Evolutionary conservation across 2,113 vertebrate species (phyloP).

Genomic region (Hydropotes inermis): DNA sequence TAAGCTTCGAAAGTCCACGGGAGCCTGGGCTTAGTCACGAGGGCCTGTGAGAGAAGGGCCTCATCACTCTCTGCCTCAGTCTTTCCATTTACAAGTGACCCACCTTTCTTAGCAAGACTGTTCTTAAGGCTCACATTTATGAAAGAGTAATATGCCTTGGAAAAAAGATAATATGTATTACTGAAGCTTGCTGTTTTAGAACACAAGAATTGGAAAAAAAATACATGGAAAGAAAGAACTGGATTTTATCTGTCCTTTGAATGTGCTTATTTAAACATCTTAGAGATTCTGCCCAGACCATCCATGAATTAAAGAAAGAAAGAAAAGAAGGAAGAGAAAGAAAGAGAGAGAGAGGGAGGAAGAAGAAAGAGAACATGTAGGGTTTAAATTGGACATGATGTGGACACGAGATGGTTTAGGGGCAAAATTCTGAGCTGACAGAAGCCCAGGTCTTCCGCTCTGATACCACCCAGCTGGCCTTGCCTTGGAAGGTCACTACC

Average conservation of each 20-base stretch:
- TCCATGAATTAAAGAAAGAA: not conserved
- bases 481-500: accelerated
- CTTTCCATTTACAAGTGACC: slow-evolving; percentile 11
- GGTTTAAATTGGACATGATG: not conserved
- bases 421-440: not conserved
- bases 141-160: not conserved
- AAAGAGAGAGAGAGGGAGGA: not conserved
- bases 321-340: not conserved
- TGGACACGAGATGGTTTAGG: not conserved
- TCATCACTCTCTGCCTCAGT: slow-evolving; percentile 13
- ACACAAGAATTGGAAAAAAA: not conserved
- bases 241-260: slow-evolving; percentile 3
- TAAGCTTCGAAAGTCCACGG: slow-evolving; percentile 58
- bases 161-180: not conserved
- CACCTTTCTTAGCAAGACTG: slow-evolving; percentile 1
- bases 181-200: not conserved
- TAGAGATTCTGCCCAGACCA: not conserved
- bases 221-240: not conserved
- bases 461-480: not conserved
- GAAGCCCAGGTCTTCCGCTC: not conserved
- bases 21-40: slow-evolving; percentile 49
- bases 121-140: slow-evolving; percentile 36
- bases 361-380: too few species aligned
- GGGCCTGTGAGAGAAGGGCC: not conserved
- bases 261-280: not conserved